Evolutionary conservation across 2,797 vertebrate genomes (phyloP).

Genomic region (Oceanodroma leucorhoa): DNA sequence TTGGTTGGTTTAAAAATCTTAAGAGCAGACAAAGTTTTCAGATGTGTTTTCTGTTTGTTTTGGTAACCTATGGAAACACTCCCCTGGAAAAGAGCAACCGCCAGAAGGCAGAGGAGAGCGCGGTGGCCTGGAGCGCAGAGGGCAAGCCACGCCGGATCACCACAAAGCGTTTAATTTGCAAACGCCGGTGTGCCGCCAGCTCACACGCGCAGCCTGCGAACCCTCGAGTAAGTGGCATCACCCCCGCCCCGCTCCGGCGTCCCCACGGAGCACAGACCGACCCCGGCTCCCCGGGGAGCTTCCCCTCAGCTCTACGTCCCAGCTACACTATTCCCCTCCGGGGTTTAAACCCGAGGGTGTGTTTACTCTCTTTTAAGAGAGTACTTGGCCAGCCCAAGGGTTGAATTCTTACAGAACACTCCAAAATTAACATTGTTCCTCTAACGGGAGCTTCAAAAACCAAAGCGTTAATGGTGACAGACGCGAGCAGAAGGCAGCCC

Average conservation of each 20-base stretch:
- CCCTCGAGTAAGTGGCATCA: rapidly evolving
- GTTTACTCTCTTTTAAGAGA: neutral
- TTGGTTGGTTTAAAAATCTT: neutral
- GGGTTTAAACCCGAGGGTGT: neutral
- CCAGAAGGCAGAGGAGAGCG: neutral
- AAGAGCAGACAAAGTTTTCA: neutral
- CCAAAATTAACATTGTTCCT: neutral
- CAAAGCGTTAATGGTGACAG: rapidly evolving
- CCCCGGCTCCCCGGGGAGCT: neutral
- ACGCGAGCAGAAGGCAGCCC: neutral
- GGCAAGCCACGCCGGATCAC: rapidly evolving
- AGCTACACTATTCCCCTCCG: rapidly evolving
- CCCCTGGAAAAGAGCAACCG: neutral
- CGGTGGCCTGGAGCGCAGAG: rapidly evolving
- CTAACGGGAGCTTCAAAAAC: neutral
- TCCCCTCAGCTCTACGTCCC: neutral
- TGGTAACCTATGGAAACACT: neutral
- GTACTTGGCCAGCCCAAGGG: neutral
- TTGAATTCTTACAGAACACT: neutral
- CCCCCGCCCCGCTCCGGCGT: rapidly evolving
- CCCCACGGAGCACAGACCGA: rapidly evolving
- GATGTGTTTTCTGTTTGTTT: neutral
- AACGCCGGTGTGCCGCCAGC: rapidly evolving
- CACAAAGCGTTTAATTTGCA: rapidly evolving
- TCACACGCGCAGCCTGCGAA: rapidly evolving